phyloP scores from a whole-genome alignment of 2,888 invertebrate genomes.

The Elmis aenea region DNA sequence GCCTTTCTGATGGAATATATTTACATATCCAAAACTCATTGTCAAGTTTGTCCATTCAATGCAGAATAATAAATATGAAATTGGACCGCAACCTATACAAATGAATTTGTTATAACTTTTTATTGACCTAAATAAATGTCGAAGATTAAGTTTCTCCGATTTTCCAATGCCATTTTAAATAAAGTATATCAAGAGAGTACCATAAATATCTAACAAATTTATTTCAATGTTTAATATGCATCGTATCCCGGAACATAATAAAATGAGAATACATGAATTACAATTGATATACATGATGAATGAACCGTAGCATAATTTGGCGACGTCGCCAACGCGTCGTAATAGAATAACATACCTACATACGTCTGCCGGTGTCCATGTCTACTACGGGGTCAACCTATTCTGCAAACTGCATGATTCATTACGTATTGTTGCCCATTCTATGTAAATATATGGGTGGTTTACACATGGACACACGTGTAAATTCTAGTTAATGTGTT shows the following conservation, averaged over 20 bases:
- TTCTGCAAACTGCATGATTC: slow-evolving; percentile 27
- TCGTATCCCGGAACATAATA: slow-evolving; percentile 20
- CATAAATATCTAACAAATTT: neutral
- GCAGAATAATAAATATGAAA: no score
- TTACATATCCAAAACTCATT: no score
- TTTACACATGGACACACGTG: slow-evolving; percentile 17
- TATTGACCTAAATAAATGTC: no score
- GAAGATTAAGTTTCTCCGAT: no score
- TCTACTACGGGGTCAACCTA: slow-evolving; percentile 20
- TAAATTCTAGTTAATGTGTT: slow-evolving; percentile 11
- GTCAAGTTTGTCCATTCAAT: no score
- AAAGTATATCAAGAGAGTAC: no score
- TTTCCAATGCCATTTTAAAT: no score
- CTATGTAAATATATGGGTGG: slow-evolving; percentile 23
- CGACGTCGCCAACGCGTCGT: slow-evolving; percentile 25
- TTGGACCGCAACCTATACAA: no score
- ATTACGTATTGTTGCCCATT: slow-evolving; percentile 28
- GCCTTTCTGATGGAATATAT: no score
- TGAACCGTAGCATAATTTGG: slow-evolving; percentile 29
- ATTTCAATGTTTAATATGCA: neutral
- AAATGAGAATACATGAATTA: slow-evolving; percentile 29
- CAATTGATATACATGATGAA: slow-evolving; percentile 30
- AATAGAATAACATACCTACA: slow-evolving; percentile 21
- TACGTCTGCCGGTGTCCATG: slow-evolving; percentile 10
- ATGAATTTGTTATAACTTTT: no score